Percentiles rank a stretch among this genome's conserved stretches.
phyloP scores from a whole-genome alignment of 2,797 vertebrate genomes.

The Dicrostonyx torquatus region DNA sequence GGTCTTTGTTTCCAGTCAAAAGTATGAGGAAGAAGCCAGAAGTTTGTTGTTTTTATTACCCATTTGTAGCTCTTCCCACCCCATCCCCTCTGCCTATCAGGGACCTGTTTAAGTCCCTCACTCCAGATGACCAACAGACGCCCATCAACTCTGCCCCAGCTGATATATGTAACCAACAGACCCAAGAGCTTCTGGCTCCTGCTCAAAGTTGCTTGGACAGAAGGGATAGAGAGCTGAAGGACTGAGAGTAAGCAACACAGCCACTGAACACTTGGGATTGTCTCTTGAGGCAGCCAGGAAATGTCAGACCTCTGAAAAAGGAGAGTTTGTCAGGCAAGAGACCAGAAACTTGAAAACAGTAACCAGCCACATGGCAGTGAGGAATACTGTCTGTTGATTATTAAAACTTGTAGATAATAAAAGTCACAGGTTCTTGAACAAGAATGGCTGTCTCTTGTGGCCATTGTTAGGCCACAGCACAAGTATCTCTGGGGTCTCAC shows the following conservation, averaged over 20 bases:
- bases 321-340: background rate
- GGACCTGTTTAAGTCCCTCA: background rate
- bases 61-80: background rate
- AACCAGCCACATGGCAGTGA: rapidly evolving
- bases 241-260: background rate
- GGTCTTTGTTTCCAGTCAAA: background rate
- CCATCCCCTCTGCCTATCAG: background rate
- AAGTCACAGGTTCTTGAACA: slow-evolving; percentile 14
- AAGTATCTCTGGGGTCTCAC: background rate
- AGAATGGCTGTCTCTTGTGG: slow-evolving; percentile 12
- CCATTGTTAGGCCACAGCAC: rapidly evolving
- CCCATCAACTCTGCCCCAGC: rapidly evolving
- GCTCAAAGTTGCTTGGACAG: background rate
- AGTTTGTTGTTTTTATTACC: background rate
- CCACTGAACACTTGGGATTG: background rate
- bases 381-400: slow-evolving; percentile 40
- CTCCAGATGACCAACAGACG: background rate
- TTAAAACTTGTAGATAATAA: background rate
- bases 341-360: background rate
- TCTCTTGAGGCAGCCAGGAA: background rate
- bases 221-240: background rate
- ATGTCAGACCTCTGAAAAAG: background rate
- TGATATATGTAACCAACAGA: rapidly evolving
- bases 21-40: background rate
- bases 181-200: background rate